Conservation (phyloP, 2,888 invertebrate genomes). For the Prenolepis imparis region DNA sequence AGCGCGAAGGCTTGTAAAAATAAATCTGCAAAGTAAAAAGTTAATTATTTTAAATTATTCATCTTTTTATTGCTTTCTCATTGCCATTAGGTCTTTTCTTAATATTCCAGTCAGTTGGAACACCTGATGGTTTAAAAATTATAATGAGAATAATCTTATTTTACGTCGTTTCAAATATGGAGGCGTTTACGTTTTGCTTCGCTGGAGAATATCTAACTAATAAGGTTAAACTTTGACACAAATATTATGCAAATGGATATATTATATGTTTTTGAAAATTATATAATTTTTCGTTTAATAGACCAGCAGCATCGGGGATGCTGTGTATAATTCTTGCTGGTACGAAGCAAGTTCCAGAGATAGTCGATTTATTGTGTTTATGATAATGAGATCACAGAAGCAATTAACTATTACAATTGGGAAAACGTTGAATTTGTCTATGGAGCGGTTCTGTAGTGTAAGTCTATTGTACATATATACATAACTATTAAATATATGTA, state of each 20-base stretch:
- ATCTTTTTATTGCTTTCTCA: neutral
- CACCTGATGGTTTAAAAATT: slow-evolving; percentile 5
- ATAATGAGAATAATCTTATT: slow-evolving; percentile 62
- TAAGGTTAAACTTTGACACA: slow-evolving; percentile 60
- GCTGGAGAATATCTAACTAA: slow-evolving; percentile 72
- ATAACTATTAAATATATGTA: neutral
- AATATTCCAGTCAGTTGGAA: slow-evolving; percentile 60
- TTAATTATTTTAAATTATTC: neutral
- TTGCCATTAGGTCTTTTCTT: neutral
- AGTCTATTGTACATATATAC: neutral
- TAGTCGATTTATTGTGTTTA: slow-evolving; percentile 52
- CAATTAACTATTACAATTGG: slow-evolving; percentile 64
- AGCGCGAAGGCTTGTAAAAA: neutral
- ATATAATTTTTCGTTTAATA: slow-evolving; percentile 27
- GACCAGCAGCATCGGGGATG: slow-evolving; percentile 61
- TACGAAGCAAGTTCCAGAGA: slow-evolving; percentile 64
- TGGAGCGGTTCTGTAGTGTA: slow-evolving; percentile 62
- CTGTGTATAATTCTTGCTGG: slow-evolving; percentile 66
- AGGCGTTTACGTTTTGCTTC: slow-evolving; percentile 68
- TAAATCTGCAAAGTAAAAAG: neutral
- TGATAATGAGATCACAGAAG: slow-evolving; percentile 64
- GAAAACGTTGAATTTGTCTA: slow-evolving; percentile 65
- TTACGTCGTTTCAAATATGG: slow-evolving; percentile 58
- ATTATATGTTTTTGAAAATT: neutral
- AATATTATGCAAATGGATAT: slow-evolving; percentile 1